Conservation (phyloP, 2,888 invertebrate species). For the Dichetophora obliterata region DNA sequence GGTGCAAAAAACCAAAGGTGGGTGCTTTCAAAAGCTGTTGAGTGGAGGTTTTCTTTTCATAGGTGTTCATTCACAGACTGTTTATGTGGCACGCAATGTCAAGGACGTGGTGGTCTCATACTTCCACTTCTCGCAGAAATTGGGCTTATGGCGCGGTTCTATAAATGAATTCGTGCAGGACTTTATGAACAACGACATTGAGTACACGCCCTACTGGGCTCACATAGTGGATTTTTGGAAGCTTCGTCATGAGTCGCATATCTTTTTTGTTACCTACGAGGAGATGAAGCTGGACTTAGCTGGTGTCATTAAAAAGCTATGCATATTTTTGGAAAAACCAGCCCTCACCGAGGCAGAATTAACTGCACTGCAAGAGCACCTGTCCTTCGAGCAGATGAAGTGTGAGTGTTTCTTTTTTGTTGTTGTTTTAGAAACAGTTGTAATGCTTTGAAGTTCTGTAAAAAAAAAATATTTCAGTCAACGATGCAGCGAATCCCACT, state of each 20-base stretch:
- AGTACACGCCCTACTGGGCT: slow-evolving; percentile 48
- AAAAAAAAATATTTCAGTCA: too few species aligned
- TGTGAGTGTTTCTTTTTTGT: too few species aligned
- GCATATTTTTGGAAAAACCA: slow-evolving; percentile 45
- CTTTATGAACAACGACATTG: slow-evolving; percentile 44
- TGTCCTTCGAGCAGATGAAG: slow-evolving; percentile 45
- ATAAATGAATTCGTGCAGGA: slow-evolving; percentile 69
- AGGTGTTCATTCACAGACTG: too few species aligned
- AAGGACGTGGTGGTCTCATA: slow-evolving; percentile 85
- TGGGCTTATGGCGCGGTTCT: slow-evolving; percentile 74
- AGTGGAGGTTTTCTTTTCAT: too few species aligned
- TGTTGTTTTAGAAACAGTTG: too few species aligned
- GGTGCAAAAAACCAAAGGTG: slow-evolving; percentile 43
- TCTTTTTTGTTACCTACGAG: too few species aligned
- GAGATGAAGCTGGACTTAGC: too few species aligned
- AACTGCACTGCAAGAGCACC: slow-evolving; percentile 26
- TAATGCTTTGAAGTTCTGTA: too few species aligned
- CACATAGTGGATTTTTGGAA: slow-evolving; percentile 54
- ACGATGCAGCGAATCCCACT: too few species aligned
- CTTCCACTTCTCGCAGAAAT: slow-evolving; percentile 77
- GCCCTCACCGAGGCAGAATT: slow-evolving; percentile 28
- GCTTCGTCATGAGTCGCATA: too few species aligned
- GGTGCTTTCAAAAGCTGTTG: too few species aligned
- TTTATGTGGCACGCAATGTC: slow-evolving; percentile 86
- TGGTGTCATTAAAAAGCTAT: slow-evolving; percentile 36